Base-by-base conservation (phyloP, 1,140 invertebrate genomes). In the Conus ventricosus region DNA sequence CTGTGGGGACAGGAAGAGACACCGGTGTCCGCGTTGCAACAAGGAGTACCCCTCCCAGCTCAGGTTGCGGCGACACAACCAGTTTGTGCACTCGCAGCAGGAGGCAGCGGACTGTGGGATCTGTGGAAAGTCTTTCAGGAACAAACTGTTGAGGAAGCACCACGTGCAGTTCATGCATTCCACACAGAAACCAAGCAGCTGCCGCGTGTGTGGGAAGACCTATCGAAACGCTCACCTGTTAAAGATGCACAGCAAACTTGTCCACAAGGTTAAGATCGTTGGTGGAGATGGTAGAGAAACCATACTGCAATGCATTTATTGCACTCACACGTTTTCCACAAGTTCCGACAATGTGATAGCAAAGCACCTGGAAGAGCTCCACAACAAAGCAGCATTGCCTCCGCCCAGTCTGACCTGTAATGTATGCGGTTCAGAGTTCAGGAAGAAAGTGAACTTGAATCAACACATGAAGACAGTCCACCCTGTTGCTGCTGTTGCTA, bases 361-460 rank as follows among this genome's bases (percentile, higher is more conserved):
- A 39, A 39, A 78, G 8, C 76, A 78, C 8, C 25, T 78, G 25
- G 25, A 8, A 39, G 76, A 78, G 76, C 7, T 6, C 25, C 76
- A 78, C 15, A 39, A 15, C 27, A 39, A 27, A 39, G 7, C 25
- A 78, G 25, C 7, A 7, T n/a, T 15, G 15, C 57, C 57, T 11
- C 15, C 76, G 7, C 76, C n/a, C 27, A 39, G 23, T 78, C 76
- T 78, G 0, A 39, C n/a, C 27, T 78, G 76, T 39, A 39, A 78
- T 25, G 7, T 39, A 10, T 84, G 83, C 57, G 83, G 83, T 67
- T 23, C n/a, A 23, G 25, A 60, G 25, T 84, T 84, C 83, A 63
- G 27, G 63, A 63, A 53, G 5, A 67, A 84, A 15, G n/a, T 60
- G 11, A 39, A 23, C 6, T 84, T 84, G 25, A 25, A 63, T 53